Base-by-base conservation (phyloP, 2,888 invertebrate genomes). In the Sceliomorpha sp. region DNA sequence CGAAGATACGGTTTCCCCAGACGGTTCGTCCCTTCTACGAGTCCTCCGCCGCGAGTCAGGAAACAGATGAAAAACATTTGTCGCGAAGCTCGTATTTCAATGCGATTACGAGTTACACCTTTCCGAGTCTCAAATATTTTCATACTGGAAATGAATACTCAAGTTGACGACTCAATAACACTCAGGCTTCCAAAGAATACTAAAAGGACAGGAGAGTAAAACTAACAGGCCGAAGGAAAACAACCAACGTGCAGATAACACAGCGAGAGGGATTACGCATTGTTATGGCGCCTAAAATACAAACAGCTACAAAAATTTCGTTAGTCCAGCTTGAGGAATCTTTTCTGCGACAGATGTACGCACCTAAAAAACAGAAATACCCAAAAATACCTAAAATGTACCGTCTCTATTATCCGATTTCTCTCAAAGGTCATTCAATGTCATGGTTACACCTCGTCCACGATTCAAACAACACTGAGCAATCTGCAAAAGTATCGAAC, bases 41-140 rank as follows among this genome's bases (percentile, higher is more conserved):
- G n/a, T n/a, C n/a, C n/a, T n/a, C n/a, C n/a, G n/a, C n/a, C n/a
- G n/a, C n/a, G n/a, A n/a, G n/a, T n/a, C n/a, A n/a, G n/a, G n/a
- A 58, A 58, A 58, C 40, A 48, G 14, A 34, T 15, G 58, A 45
- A 58, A 58, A 58, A 58, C 58, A 58, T 58, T 40, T 58, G 58
- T 13, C 20, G 2, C 5, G 31, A 24, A 32, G 20, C 42, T 32
- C 7, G 17, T 1, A 17, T 32, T 20, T 24, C 13, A 27, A 24
- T n/a, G 1, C 20, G 20, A 20, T 47, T 20, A 17, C 5, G 34
- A 1, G 17, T n/a, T 51, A 36, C 12, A 9, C 7, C n/a, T 39
- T 13, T 20, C 10, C n/a, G 4, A 51, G 13, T 40, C 20, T 29
- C n/a, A 29, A 40, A 32, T 51, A 51, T 40, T 40, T 51, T 13